Base-by-base conservation (phyloP, 2,888 invertebrate genomes). In the Noctua comes region DNA sequence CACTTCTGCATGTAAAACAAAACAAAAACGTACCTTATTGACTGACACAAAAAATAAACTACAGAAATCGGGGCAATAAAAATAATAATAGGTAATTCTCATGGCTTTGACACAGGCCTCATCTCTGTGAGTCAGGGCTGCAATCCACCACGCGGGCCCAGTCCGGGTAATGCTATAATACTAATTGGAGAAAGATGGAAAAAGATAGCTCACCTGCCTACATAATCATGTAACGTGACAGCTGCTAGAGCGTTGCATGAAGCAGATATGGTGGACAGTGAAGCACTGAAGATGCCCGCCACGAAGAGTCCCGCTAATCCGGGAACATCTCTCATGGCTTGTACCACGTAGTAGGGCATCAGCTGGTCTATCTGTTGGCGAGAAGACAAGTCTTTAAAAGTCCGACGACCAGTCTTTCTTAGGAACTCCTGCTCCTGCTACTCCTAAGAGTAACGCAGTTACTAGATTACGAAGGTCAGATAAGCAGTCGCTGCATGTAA, bases 241-340 rank as follows among this genome's bases (percentile, higher is more conserved):
- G 99, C 99, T 0, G 99, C 98, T 69, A 99, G 96, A 1, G 99
- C 98, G 91, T 99, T 99, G 80, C 99, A 97, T 2, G 99, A 98
- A 0, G 99, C 99, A 0, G 99, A 99, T 80, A 99, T 98, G 0
- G 99, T 99, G 68, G 99, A 99, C 18, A 99, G 96, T 0, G 99
- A 98, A 0, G 99, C 99, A 88, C 99, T 99, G 92, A 99, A 99
- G 81, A 99, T 98, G 6, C 99, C 98, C 8, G 99, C 98, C 0
- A 99, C 98, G 92, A 99, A 99, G 40, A 99, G 97, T 0, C 99
- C 99, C 0, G 99, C 97, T 36, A 99, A 91, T 0, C 99, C 99
- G 0, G 98, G 98, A 0, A 94, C 92, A 0, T 85, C 51, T 24
- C 87, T 90, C 98, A 99, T 97, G 0, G 97, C 97, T 84, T 98